phyloP scores from a whole-genome alignment of 2,888 invertebrate species.

The Troilus luridus region DNA sequence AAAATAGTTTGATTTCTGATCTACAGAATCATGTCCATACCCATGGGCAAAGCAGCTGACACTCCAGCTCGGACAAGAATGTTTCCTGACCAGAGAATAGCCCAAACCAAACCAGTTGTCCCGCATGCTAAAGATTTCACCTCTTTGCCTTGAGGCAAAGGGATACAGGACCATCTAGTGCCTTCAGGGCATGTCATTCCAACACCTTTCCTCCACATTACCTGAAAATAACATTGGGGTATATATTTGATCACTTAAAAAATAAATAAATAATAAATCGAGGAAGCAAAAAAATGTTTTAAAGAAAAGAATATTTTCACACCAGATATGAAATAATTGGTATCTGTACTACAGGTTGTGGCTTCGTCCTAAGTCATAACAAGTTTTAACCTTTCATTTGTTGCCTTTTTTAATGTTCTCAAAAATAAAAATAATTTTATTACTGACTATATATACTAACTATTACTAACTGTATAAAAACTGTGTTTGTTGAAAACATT shows the following conservation, averaged over 20 bases:
- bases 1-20: not conserved
- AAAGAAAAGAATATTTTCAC: too few relatives aligned
- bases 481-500: too few relatives aligned
- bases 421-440: too few relatives aligned
- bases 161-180: slow-evolving; percentile 76
- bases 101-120: slow-evolving; percentile 89
- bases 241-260: slow-evolving; percentile 26
- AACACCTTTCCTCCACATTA: slow-evolving; percentile 89
- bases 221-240: slow-evolving; percentile 69
- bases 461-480: too few relatives aligned
- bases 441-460: too few relatives aligned
- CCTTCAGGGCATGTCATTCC: slow-evolving; percentile 89
- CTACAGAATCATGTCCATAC: slow-evolving; percentile 68
- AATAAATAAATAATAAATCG: not conserved
- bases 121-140: slow-evolving; percentile 89
- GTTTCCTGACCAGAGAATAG: slow-evolving; percentile 85
- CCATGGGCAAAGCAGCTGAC: slow-evolving; percentile 81
- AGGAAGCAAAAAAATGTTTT: not conserved
- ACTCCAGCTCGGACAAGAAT: slow-evolving; percentile 87
- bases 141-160: slow-evolving; percentile 83
- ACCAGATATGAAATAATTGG: too few relatives aligned
- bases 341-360: too few relatives aligned
- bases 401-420: too few relatives aligned
- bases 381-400: too few relatives aligned
- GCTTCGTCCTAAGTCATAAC: too few relatives aligned